phyloP scores from a whole-genome alignment of 2,888 invertebrate genomes.

The Cheilosia scutellata region DNA sequence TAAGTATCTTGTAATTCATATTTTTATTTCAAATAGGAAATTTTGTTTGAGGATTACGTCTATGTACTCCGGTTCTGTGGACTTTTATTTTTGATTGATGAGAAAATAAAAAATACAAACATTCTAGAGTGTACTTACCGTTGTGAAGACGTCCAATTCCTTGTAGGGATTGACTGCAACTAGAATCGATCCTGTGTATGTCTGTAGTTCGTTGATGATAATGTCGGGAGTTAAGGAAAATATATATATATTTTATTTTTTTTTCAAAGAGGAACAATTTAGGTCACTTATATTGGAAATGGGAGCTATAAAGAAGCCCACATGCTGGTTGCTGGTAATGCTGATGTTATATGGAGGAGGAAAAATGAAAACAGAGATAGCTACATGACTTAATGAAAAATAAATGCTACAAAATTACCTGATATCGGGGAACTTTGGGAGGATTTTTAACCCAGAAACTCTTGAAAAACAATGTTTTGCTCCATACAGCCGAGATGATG shows the following conservation, averaged over 20 bases:
- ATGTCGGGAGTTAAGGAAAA: slow-evolving; percentile 86
- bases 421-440: slow-evolving; percentile 18
- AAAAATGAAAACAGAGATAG: background rate
- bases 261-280: slow-evolving; percentile 27
- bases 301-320: slow-evolving; percentile 5
- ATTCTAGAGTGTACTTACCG: slow-evolving; percentile 87
- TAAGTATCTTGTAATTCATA: slow-evolving; percentile 50
- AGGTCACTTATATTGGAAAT: slow-evolving; percentile 33
- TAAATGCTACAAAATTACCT: slow-evolving; percentile 16
- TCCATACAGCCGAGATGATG: slow-evolving; percentile 24
- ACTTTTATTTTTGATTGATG: slow-evolving; percentile 40
- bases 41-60: slow-evolving; percentile 1
- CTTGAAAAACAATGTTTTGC: slow-evolving; percentile 9
- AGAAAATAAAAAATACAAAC: slow-evolving; percentile 41
- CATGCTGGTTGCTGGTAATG: slow-evolving; percentile 6
- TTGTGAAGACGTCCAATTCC: slow-evolving; percentile 93
- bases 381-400: background rate
- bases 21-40: slow-evolving; percentile 16
- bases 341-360: background rate
- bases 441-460: slow-evolving; percentile 22
- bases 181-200: slow-evolving; percentile 96
- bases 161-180: slow-evolving; percentile 98
- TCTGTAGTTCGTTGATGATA: slow-evolving; percentile 87
- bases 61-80: background rate
- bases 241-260: no score